Evolutionary conservation across 2,888 invertebrate species (phyloP), one percentile per base, ranked within the genome.

Genomic region (Tineola bisselliella): DNA sequence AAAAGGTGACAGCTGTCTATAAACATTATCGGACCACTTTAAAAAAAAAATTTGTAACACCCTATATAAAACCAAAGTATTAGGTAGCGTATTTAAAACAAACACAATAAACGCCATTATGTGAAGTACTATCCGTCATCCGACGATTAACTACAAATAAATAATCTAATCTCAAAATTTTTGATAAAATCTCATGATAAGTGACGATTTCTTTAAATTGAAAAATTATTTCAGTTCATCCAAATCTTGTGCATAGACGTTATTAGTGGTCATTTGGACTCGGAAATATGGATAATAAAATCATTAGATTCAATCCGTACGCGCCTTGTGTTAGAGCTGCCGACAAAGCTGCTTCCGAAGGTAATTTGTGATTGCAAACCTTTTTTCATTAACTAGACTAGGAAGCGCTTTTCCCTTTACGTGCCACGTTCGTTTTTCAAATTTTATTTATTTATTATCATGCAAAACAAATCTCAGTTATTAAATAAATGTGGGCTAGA

Each of bases 121-220:
- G 48, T 48, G 15, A 48, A 48, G 48, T 17, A 48, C 15, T 15
- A 48, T 48, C 48, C 48, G 48, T 48, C 48, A 48, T 17, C 13
- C 48, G 17, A 3, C 48, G 17, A 17, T 13, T 48, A n/a, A 48
- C 17, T 17, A 48, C 15, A 48, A 38, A 38, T 4, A 15, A 17
- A 25, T 48, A n/a, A 48, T 48, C 48, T 48, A 15, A 48, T 48
- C 48, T 17, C 3, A 17, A 2, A 48, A 13, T 15, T 15, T 6
- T 15, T 15, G 48, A 15, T 48, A 48, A 48, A 48, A 48, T 48
- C 48, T 15, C 1, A 44, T 10, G 48, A 48, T 48, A 38, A 8
- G 48, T 48, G 48, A 48, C 48, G 15, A 48, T 48, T 48, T 48
- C 48, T 48, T 48, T 48, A 48, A 48, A 48, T 48, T 13, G 15